Conservation (phyloP, 2,888 invertebrate genomes). For the Therioaphis trifolii region DNA sequence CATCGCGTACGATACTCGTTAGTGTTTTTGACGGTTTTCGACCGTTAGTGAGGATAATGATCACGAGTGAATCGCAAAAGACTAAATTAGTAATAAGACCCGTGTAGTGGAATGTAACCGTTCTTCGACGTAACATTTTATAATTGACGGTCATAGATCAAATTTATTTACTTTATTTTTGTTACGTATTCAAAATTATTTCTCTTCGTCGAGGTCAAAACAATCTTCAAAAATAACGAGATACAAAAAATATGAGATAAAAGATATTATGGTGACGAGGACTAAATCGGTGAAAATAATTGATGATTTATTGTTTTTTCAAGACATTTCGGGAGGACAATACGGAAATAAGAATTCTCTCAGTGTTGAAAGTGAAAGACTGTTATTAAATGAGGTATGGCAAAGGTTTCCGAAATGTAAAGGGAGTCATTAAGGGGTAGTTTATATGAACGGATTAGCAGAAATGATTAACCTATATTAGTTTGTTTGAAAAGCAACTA, state of each 20-base stretch:
- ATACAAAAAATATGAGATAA: neutral
- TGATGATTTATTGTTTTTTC: neutral
- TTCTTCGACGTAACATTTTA: no score
- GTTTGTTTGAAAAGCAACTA: neutral
- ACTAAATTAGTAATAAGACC: no score
- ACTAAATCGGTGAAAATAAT: slow-evolving; percentile 22
- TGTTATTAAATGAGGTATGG: slow-evolving; percentile 35
- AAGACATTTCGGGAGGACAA: neutral
- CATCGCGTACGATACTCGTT: no score
- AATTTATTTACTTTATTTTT: no score
- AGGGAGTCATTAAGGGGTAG: neutral
- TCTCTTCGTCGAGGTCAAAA: no score
- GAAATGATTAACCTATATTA: neutral
- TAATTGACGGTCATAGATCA: no score
- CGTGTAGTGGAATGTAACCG: no score
- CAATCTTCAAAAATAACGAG: neutral
- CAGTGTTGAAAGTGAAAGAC: neutral
- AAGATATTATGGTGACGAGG: neutral
- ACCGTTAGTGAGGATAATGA: no score
- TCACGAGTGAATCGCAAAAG: no score
- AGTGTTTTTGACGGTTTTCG: no score
- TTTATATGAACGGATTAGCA: neutral
- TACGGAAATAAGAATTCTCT: neutral
- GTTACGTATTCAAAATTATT: no score
- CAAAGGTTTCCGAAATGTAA: neutral